A percentile compares a stretch with the other conserved stretches of the same genome.
Conservation (phyloP, 2,113 vertebrate genomes). For the Istiophorus platypterus region DNA sequence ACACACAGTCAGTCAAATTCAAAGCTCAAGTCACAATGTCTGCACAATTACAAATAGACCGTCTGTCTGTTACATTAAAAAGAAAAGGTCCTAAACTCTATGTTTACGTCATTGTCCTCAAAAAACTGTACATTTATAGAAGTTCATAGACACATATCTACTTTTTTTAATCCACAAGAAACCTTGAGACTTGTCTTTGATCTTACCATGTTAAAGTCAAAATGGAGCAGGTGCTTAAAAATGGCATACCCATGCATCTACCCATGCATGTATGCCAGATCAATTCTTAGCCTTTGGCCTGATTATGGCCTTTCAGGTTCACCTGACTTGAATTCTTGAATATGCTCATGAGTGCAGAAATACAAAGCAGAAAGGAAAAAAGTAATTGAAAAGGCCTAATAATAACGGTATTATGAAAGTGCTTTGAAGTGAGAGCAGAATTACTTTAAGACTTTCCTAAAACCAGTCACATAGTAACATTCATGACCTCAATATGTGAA, state of each 20-base stretch:
- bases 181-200: no score
- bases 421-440: neutral
- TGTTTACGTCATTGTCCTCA: neutral
- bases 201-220: no score
- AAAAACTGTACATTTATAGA: conserved; percentile 1
- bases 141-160: conserved; percentile 1
- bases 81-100: neutral
- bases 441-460: neutral
- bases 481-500: neutral
- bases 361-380: neutral
- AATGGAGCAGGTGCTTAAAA: conserved; percentile 1
- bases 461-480: neutral
- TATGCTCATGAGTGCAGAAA: neutral
- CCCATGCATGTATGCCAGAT: neutral
- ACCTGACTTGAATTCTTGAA: neutral
- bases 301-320: neutral
- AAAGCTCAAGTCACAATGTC: no score
- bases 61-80: neutral
- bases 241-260: conserved; percentile 3
- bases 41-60: no score
- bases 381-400: neutral
- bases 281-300: neutral
- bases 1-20: no score
- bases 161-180: neutral
- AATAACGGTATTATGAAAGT: neutral